phyloP scores from a whole-genome alignment of 2,113 vertebrate genomes.

The Aepyceros melampus region DNA sequence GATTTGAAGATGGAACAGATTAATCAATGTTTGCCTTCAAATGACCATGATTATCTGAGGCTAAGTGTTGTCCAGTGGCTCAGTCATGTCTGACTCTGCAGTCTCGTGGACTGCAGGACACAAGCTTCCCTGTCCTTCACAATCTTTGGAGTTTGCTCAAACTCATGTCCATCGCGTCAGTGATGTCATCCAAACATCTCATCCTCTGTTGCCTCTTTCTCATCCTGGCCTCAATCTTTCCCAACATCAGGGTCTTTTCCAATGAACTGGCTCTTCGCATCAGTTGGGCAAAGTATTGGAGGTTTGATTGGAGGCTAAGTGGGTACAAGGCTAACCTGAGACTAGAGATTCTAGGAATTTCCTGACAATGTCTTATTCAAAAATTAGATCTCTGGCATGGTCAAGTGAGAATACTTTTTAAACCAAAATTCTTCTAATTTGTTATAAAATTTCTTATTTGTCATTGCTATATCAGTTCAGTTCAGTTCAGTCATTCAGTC shows the following conservation, averaged over 20 bases:
- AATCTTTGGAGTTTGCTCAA: neutral
- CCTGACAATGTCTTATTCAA: neutral
- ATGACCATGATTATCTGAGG: neutral
- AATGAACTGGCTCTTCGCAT: neutral
- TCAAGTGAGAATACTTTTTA: neutral
- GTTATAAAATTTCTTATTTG: neutral
- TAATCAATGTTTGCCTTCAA: neutral
- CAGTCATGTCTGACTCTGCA: neutral
- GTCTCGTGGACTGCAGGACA: neutral
- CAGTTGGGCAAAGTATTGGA: neutral
- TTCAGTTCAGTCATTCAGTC: neutral
- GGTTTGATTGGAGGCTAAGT: neutral
- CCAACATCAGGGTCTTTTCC: neutral
- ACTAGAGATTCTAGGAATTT: neutral
- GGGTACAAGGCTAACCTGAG: neutral
- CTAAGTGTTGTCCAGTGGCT: neutral
- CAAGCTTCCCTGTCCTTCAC: neutral
- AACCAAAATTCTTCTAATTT: neutral
- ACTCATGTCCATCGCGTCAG: neutral
- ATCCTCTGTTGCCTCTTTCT: neutral
- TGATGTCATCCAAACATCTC: neutral
- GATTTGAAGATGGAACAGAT: neutral
- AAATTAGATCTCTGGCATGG: neutral
- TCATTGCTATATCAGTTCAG: neutral
- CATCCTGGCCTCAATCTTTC: neutral